These are phyloP conservation scores for Hephaestus fuliginosus DNA, from an alignment of 2,797 vertebrate genomes.

Conservation along the genomic window DNA sequence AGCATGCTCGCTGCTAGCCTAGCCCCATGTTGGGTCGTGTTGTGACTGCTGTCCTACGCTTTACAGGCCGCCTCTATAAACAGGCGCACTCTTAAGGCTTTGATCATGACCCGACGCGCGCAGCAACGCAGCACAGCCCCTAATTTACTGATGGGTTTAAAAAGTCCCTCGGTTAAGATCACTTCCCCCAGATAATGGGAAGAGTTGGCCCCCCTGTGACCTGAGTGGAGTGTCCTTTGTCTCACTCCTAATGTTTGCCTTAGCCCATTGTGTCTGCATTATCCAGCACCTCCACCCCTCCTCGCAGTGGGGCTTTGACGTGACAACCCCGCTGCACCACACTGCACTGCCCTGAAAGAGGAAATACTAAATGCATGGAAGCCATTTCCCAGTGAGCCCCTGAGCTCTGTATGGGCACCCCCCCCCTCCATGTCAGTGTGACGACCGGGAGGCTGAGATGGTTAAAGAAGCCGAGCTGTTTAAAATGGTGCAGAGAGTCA, in stretches of 20 bases:
- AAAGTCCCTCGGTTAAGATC: constrained; percentile 81
- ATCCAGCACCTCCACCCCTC: constrained; percentile 68
- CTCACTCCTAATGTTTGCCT: constrained; percentile 92
- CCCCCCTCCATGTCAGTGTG: constrained; percentile 42
- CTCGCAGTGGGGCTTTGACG: constrained; percentile 56
- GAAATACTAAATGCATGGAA: constrained; percentile 87
- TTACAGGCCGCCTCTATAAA: constrained; percentile 63
- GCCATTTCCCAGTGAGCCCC: constrained; percentile 81
- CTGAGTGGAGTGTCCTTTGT: constrained; percentile 86
- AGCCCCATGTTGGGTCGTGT: constrained; percentile 58
- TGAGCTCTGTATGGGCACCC: constrained; percentile 49
- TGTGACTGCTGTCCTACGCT: constrained; percentile 65
- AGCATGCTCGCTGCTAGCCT: constrained; percentile 49
- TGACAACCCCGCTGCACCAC: constrained; percentile 66
- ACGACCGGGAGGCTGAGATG: constrained; percentile 61
- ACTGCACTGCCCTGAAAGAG: constrained; percentile 66
- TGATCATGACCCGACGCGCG: constrained; percentile 73
- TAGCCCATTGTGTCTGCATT: constrained; percentile 87
- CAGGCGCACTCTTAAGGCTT: constrained; percentile 60
- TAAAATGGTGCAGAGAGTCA: constrained; percentile 64
- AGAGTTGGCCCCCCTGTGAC: constrained; percentile 81
- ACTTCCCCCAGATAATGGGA: constrained; percentile 82
- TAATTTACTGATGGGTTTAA: constrained; percentile 80
- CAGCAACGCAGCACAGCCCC: constrained; percentile 57
- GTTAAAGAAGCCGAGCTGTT: constrained; percentile 63